A percentile compares a stretch with the other conserved stretches of the same genome.
These are phyloP conservation scores for Psilopogon haemacephalus DNA, from an alignment of 2,113 vertebrate genomes.

Conservation along the genomic window DNA sequence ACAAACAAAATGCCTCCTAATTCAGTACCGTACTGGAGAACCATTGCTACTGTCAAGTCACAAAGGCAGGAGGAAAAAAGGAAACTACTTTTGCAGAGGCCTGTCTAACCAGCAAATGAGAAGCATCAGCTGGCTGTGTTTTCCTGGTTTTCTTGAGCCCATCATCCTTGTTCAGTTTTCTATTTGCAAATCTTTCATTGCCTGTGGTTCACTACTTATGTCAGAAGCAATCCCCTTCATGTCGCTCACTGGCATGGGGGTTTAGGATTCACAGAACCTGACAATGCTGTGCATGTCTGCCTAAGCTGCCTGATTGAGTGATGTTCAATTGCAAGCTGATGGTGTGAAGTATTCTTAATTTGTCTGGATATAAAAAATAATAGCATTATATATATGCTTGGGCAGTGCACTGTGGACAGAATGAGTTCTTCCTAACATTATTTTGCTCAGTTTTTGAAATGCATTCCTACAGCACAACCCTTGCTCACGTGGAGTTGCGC, in stretches of 20 bases:
- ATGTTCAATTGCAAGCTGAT: neutral
- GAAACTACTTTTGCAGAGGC: neutral
- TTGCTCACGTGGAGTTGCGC: neutral
- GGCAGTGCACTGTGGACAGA: neutral
- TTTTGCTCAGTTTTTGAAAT: neutral
- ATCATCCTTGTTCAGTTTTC: neutral
- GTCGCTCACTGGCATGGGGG: neutral
- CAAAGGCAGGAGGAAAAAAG: constrained; percentile 29
- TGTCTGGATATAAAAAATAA: neutral
- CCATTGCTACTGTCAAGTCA: constrained; percentile 26
- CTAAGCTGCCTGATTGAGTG: neutral
- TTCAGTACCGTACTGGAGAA: constrained; percentile 50
- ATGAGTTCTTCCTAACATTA: neutral
- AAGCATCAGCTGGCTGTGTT: neutral
- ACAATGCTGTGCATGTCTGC: neutral
- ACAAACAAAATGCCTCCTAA: constrained; percentile 71
- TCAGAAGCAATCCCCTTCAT: neutral
- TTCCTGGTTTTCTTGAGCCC: neutral
- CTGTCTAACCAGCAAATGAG: neutral
- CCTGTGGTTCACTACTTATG: neutral
- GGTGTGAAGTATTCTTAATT: neutral
- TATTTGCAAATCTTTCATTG: neutral
- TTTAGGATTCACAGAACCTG: neutral
- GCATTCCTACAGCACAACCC: neutral
- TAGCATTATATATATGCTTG: neutral